Conservation (phyloP, 2,113 vertebrate species). For the Alosa alosa region DNA sequence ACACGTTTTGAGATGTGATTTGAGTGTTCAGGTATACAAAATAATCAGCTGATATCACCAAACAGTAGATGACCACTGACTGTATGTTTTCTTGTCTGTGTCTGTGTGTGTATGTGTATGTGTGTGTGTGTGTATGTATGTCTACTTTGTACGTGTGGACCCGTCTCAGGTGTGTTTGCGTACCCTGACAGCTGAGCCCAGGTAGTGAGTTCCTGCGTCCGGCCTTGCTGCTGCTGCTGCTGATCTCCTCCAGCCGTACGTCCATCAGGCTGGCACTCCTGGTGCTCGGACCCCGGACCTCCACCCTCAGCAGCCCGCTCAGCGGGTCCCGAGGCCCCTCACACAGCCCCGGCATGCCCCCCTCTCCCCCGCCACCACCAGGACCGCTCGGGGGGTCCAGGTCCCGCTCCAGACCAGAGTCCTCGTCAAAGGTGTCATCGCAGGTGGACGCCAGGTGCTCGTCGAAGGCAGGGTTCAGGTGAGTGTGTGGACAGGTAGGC, state of each 20-base stretch:
- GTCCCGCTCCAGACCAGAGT: constrained; percentile 27
- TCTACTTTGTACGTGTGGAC: not conserved
- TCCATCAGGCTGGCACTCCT: constrained; percentile 91
- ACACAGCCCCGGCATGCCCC: not conserved
- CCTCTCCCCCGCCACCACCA: not conserved
- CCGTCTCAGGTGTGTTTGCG: not conserved
- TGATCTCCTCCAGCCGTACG: constrained; percentile 79
- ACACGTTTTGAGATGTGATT: no score
- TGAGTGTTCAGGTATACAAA: not conserved
- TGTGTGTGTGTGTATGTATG: constrained; percentile 1
- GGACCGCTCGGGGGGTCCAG: not conserved
- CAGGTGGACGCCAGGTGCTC: constrained; percentile 20
- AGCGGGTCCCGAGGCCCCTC: not conserved
- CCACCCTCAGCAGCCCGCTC: constrained; percentile 74
- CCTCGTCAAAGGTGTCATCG: constrained; percentile 26
- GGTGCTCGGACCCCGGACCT: constrained; percentile 77
- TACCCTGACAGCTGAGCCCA: constrained; percentile 86
- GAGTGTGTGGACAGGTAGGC: not conserved
- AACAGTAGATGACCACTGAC: no score
- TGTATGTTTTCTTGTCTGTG: not conserved
- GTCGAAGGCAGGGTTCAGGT: not conserved
- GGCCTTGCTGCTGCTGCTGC: constrained; percentile 48
- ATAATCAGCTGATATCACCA: no score
- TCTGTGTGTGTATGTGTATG: not conserved
- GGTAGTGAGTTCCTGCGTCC: constrained; percentile 86